phyloP scores from a whole-genome alignment of 2,113 vertebrate species.

The Tangachromis dhanisi region DNA sequence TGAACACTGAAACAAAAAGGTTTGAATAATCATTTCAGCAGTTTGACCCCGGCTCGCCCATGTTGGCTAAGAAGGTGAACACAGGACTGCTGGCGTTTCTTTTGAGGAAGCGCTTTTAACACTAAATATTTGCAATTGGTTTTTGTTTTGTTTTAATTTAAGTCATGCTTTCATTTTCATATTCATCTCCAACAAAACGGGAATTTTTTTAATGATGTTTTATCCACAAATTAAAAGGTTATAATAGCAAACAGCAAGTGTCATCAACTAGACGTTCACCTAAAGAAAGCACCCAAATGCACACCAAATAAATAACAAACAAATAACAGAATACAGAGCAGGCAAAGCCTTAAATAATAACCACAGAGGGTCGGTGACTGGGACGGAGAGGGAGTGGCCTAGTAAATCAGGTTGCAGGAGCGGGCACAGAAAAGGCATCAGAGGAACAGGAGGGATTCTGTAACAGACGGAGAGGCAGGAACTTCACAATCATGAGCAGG shows the following conservation, averaged over 20 bases:
- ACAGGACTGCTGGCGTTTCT: neutral
- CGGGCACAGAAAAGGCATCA: neutral
- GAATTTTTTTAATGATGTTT: neutral
- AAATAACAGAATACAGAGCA: accelerated
- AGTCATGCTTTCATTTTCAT: accelerated
- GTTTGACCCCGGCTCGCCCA: neutral
- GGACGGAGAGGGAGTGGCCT: neutral
- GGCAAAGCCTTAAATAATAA: neutral
- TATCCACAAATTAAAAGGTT: neutral
- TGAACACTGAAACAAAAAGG: neutral
- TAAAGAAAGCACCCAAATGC: neutral
- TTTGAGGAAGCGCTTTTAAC: neutral
- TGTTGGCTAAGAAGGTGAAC: accelerated
- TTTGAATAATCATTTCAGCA: neutral
- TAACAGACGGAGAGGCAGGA: accelerated
- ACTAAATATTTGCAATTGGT: neutral
- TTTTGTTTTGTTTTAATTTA: neutral
- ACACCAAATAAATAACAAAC: neutral
- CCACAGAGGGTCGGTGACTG: accelerated
- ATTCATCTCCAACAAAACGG: accelerated
- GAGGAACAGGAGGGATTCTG: neutral
- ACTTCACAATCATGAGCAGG: accelerated
- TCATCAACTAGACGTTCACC: neutral
- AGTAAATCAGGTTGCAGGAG: accelerated
- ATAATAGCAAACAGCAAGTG: neutral